Conservation (phyloP, 2,888 invertebrate genomes). For the Seira ritae region DNA sequence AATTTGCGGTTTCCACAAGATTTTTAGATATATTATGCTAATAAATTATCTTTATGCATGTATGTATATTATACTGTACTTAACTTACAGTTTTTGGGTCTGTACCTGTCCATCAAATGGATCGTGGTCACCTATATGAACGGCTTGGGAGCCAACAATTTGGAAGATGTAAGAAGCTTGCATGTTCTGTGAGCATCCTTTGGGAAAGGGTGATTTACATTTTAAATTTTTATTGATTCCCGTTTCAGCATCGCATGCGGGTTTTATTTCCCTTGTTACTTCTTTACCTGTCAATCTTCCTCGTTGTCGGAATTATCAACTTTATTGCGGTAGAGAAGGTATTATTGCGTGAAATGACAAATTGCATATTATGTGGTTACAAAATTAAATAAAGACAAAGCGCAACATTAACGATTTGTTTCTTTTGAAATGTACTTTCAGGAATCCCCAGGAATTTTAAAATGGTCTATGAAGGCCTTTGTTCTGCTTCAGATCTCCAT, state of each 20-base stretch:
- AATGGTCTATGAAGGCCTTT: slow-evolving; percentile 44
- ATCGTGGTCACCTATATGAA: slow-evolving; percentile 42
- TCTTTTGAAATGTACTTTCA: slow-evolving; percentile 1
- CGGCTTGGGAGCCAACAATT: slow-evolving; percentile 35
- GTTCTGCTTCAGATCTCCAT: slow-evolving; percentile 51
- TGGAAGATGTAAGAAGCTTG: slow-evolving; percentile 41
- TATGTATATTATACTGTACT: too few species aligned
- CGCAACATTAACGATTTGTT: too few species aligned
- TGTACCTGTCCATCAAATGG: slow-evolving; percentile 57
- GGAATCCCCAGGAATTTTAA: slow-evolving; percentile 42
- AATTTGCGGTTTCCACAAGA: too few species aligned
- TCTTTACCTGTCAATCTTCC: slow-evolving; percentile 34
- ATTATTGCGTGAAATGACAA: neutral
- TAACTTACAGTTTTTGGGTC: slow-evolving; percentile 47
- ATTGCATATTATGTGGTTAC: too few species aligned
- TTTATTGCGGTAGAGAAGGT: slow-evolving; percentile 48
- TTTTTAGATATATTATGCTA: too few species aligned
- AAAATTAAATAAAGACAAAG: too few species aligned
- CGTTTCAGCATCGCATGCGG: slow-evolving; percentile 46
- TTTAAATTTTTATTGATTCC: too few species aligned
- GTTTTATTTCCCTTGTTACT: slow-evolving; percentile 42
- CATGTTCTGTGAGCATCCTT: too few species aligned
- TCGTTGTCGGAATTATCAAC: slow-evolving; percentile 48
- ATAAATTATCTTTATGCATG: too few species aligned
- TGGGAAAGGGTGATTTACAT: too few species aligned